Percentiles rank a stretch among this genome's conserved stretches.
Conservation (phyloP, 2,888 invertebrate species). For the Xestia ashworthii region DNA sequence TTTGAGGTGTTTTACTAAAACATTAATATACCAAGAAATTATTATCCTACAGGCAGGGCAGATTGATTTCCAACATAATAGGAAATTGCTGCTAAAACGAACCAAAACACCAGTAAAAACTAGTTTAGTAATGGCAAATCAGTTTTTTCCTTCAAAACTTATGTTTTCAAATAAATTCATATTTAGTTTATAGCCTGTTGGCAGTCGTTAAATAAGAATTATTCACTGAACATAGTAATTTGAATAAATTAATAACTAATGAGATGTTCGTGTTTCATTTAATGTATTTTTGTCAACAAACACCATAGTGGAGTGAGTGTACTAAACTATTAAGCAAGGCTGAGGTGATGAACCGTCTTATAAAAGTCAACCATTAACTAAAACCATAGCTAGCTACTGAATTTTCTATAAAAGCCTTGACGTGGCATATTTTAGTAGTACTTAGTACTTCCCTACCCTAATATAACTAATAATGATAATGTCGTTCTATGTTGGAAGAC, state of each 20-base stretch:
- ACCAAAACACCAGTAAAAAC: background rate
- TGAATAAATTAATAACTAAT: conserved; percentile 48
- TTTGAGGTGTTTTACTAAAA: background rate
- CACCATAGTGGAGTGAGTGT: background rate
- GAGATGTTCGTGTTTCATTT: conserved; percentile 17
- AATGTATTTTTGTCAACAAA: conserved; percentile 40
- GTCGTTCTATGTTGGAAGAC: background rate
- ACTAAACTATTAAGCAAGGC: background rate
- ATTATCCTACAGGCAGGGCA: background rate
- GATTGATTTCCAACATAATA: background rate
- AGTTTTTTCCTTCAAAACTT: background rate
- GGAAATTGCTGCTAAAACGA: background rate
- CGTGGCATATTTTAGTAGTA: background rate
- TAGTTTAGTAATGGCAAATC: background rate
- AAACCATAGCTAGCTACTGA: conserved; percentile 8
- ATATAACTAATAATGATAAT: background rate
- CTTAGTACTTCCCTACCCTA: background rate
- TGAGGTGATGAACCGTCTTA: background rate
- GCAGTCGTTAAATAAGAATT: conserved; percentile 11
- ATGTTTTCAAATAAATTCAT: background rate
- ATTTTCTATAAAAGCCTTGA: conserved; percentile 6
- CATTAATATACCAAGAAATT: too few species aligned
- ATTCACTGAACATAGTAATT: conserved; percentile 23
- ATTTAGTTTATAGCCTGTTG: conserved; percentile 11
- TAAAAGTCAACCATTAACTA: background rate